Evolutionary conservation across 2,113 vertebrate genomes (phyloP), one percentile per base, ranked within the genome.

Genomic region (Anarhynchus alexandrinus): DNA sequence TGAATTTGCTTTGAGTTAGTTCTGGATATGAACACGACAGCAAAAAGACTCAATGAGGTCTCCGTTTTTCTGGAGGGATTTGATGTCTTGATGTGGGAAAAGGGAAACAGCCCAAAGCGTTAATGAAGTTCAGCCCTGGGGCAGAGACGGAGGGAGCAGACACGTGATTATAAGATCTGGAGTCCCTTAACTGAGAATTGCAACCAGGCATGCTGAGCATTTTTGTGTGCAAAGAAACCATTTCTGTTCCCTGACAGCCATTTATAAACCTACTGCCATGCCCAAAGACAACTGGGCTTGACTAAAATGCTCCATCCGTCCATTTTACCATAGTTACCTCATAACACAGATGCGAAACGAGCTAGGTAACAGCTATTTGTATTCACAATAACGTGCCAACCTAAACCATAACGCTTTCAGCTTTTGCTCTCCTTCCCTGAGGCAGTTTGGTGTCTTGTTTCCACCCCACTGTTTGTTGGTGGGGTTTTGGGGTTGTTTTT

Each of bases 31-130:
- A 67, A 32, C 23, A n/a, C 0, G 0, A 22, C 6, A 43, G 42
- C 2, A 1, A 52, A 70, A 76, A 40, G 32, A 6, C 57, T 76
- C 3, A 0, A 40, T 17, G 34, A 76, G 17, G 38, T 58, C 69
- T 70, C 1, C 0, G 9, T 19, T 90, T 34, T 52, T 64, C 32
- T 0, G 0, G 38, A 47, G 45, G 36, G 34, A 38, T 85, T 38
- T 67, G 54, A 30, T 1, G 0, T 36, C 47, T 51, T 69, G 27
- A 69, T 2, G 1, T 18, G 27, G 42, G 34, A 64, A 43, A 76
- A 86, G 43, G n/a, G 59, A 70, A 64, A 57, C 16, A 85, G 42
- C 76, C 69, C 49, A 27, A 70, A 40, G 32, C 0, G 0, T 57
- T 62, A 62, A 69, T 10, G 7, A 57, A 85, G 23, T 32, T 76